Percentiles rank a stretch among this genome's conserved stretches.
Conservation (phyloP, 53 echinoderm and acorn worm genomes). For the Holothuria scabra region DNA sequence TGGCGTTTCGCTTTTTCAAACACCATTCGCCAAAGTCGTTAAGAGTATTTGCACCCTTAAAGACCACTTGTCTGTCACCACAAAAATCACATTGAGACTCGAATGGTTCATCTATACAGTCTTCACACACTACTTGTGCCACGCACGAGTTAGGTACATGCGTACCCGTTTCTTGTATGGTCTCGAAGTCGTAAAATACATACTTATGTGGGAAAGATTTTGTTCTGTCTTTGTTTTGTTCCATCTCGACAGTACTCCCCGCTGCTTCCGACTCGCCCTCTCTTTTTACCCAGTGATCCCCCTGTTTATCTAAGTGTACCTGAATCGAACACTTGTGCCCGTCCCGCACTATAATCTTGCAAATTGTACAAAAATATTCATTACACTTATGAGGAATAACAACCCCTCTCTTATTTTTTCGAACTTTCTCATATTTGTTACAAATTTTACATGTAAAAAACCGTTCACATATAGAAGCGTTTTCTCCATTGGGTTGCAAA, state of each 20-base stretch:
- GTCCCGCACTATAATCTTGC: not conserved
- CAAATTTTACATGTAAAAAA: conserved; percentile 55
- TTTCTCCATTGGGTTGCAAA: not conserved
- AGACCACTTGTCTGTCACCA: conserved; percentile 18
- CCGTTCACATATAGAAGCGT: not conserved
- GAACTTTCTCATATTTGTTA: conserved; percentile 29
- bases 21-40: conserved; percentile 57
- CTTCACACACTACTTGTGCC: conserved; percentile 43
- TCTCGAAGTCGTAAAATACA: conserved; percentile 40
- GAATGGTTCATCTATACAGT: no score
- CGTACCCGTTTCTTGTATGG: conserved; percentile 42
- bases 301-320: conserved; percentile 25
- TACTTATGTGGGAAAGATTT: conserved; percentile 9
- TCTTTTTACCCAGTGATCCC: not conserved
- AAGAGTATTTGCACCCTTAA: conserved; percentile 17
- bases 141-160: conserved; percentile 52
- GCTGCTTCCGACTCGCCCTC: not conserved
- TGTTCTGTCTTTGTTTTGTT: not conserved
- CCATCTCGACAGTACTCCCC: not conserved
- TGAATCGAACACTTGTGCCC: conserved; percentile 21
- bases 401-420: conserved; percentile 55
- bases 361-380: conserved; percentile 3
- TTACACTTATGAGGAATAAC: conserved; percentile 12
- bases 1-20: not conserved
- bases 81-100: conserved; percentile 19